These are phyloP conservation scores for Melanotaenia duboulayi DNA, from an alignment of 2,113 vertebrate species.

Conservation along the genomic window DNA sequence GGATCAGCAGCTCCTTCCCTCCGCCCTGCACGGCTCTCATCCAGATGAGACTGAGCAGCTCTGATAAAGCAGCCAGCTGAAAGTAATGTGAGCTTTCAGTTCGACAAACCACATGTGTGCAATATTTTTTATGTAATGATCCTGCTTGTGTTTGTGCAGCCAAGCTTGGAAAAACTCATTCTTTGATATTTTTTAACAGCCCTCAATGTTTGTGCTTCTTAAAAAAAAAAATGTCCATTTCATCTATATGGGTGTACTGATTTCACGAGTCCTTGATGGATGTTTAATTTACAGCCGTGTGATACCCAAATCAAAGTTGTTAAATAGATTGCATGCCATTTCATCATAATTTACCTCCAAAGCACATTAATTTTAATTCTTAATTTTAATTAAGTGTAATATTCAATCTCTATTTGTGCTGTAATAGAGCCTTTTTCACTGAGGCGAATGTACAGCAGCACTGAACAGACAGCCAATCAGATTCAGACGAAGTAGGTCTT, in stretches of 20 bases:
- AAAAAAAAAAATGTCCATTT: background rate
- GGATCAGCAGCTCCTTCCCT: constrained; percentile 31
- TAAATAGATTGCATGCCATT: constrained; percentile 19
- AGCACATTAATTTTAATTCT: constrained; percentile 28
- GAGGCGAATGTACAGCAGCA: constrained; percentile 13
- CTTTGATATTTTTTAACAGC: too few relatives aligned
- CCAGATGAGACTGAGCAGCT: constrained; percentile 17
- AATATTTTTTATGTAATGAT: constrained; percentile 1
- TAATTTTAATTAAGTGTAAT: constrained; percentile 37
- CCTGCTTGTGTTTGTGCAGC: background rate
- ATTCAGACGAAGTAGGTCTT: constrained; percentile 43
- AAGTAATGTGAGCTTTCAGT: constrained; percentile 4
- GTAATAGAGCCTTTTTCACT: constrained; percentile 30
- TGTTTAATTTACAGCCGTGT: constrained; percentile 24
- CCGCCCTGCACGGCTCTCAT: constrained; percentile 6
- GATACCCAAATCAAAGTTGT: constrained; percentile 41
- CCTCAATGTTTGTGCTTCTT: too few relatives aligned
- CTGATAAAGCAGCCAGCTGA: constrained; percentile 31
- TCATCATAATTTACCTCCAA: constrained; percentile 59
- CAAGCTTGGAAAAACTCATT: too few relatives aligned
- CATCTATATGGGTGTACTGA: background rate
- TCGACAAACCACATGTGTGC: background rate
- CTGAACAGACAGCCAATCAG: constrained; percentile 46
- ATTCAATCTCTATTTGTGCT: constrained; percentile 25
- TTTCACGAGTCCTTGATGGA: constrained; percentile 33